phyloP scores from a whole-genome alignment of 2,888 invertebrate species.

The Drosophila dives region DNA sequence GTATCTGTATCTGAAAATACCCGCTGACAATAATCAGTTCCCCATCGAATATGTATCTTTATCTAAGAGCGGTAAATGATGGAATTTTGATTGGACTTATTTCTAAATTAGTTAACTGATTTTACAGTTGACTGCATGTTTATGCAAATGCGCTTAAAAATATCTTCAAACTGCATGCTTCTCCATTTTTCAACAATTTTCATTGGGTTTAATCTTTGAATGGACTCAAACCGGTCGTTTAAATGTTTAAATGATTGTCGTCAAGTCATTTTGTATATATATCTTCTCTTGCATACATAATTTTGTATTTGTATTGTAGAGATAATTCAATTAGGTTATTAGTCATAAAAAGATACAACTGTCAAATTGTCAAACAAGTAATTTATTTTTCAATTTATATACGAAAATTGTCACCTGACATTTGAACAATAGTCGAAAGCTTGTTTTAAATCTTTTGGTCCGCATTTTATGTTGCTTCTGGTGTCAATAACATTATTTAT shows the following conservation, averaged over 20 bases:
- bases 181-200: conserved; percentile 24
- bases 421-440: not conserved
- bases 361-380: not conserved
- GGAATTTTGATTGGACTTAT: conserved; percentile 35
- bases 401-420: not conserved
- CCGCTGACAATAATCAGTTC: conserved; percentile 26
- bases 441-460: not conserved
- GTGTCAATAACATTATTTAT: not conserved
- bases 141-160: conserved; percentile 43
- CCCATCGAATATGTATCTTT: conserved; percentile 20
- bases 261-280: not conserved
- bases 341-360: not conserved
- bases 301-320: conserved; percentile 14
- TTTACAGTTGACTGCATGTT: conserved; percentile 45
- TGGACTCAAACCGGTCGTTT: conserved; percentile 16
- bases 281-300: not conserved
- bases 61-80: conserved; percentile 8
- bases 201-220: conserved; percentile 45
- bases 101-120: conserved; percentile 57
- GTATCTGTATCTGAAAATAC: conserved; percentile 25
- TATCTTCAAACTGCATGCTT: conserved; percentile 11
- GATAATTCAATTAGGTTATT: conserved; percentile 33
- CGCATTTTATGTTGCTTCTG: not conserved
- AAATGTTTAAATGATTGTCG: conserved; percentile 13
- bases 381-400: not conserved